Evolutionary conservation across 2,888 invertebrate genomes (phyloP).

Genomic region (Hemicrepidius hirtus): DNA sequence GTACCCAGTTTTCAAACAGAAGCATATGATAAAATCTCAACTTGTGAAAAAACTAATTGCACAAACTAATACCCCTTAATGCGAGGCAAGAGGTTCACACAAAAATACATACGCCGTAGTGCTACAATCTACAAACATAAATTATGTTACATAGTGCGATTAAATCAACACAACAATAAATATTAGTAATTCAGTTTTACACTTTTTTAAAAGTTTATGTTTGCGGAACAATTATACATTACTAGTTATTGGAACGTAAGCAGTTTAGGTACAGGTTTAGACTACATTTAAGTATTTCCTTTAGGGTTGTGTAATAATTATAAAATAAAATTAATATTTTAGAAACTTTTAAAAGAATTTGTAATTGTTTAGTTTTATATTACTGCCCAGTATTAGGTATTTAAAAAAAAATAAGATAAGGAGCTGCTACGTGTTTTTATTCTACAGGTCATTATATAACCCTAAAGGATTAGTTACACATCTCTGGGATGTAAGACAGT

Average conservation of each 20-base stretch:
- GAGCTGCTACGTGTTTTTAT: neutral
- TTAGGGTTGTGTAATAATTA: constrained; percentile 18
- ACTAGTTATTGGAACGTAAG: constrained; percentile 37
- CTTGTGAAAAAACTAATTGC: constrained; percentile 38
- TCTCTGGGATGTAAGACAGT: constrained; percentile 31
- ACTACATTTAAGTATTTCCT: constrained; percentile 28
- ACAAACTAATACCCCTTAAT: constrained; percentile 33
- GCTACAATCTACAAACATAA: constrained; percentile 37
- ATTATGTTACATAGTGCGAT: constrained; percentile 39
- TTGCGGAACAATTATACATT: constrained; percentile 3
- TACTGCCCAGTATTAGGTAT: too few species aligned
- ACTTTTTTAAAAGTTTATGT: constrained; percentile 21
- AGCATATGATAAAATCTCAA: constrained; percentile 41
- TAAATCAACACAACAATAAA: constrained; percentile 42
- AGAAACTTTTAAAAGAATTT: too few species aligned
- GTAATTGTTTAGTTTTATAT: too few species aligned
- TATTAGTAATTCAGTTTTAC: constrained; percentile 31
- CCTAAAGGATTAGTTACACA: constrained; percentile 28
- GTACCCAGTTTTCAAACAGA: constrained; percentile 46
- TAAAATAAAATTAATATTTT: neutral
- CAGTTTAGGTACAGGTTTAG: constrained; percentile 34
- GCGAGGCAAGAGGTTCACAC: constrained; percentile 27
- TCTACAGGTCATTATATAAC: constrained; percentile 31
- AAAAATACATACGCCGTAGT: constrained; percentile 35
- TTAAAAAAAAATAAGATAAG: neutral